A percentile compares a stretch with the other conserved stretches of the same genome.
These are phyloP conservation scores for Abrostola tripartita DNA, from an alignment of 2,888 invertebrate species.

Conservation along the genomic window DNA sequence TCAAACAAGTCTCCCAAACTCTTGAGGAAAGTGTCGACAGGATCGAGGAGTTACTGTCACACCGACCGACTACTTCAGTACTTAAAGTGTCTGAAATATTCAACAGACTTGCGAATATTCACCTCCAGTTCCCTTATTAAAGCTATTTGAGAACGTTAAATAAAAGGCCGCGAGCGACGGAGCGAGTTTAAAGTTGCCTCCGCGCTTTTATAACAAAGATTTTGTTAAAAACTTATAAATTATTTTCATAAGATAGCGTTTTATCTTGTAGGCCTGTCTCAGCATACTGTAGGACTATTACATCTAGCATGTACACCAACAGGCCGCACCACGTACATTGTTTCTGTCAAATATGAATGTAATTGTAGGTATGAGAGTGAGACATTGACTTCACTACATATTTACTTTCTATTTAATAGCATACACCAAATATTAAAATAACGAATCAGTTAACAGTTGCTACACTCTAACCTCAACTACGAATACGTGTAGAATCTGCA, in stretches of 20 bases:
- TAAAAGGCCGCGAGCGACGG: conserved; percentile 23
- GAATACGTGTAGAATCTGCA: no score
- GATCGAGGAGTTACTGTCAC: conserved; percentile 18
- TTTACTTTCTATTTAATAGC: no score
- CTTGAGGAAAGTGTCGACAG: conserved; percentile 15
- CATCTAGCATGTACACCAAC: not conserved
- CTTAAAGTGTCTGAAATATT: conserved; percentile 42
- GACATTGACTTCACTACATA: no score
- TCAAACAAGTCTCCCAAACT: conserved; percentile 6
- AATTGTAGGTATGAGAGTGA: no score
- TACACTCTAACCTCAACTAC: no score
- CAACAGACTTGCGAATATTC: conserved; percentile 11
- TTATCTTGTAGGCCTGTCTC: conserved; percentile 1
- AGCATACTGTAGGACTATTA: not conserved
- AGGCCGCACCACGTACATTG: not conserved
- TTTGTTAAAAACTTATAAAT: conserved; percentile 21
- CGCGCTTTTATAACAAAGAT: conserved; percentile 22
- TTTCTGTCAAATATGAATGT: no score
- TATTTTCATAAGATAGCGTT: conserved; percentile 11
- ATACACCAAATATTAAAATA: no score
- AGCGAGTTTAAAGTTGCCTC: conserved; percentile 18
- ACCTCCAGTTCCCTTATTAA: conserved; percentile 26
- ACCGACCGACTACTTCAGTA: conserved; percentile 14
- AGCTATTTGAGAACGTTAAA: conserved; percentile 33
- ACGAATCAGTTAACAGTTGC: no score